Percentiles rank a stretch among this genome's conserved stretches.
Conservation (phyloP, 1,140 invertebrate species). For the Frieseomelitta varia region DNA sequence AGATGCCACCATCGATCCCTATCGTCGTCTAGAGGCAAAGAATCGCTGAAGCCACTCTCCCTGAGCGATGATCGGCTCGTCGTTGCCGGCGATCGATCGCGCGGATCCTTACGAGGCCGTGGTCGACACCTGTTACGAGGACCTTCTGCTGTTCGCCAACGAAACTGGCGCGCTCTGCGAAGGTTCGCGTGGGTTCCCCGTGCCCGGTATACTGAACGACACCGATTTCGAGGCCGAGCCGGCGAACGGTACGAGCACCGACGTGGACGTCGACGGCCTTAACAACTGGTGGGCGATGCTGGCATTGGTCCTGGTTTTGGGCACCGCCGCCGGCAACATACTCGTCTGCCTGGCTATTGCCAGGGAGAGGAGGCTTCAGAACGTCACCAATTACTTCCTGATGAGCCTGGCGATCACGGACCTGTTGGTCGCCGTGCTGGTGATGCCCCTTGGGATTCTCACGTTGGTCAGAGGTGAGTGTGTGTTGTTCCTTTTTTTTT, state of each 20-base stretch:
- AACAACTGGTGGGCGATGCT: slow-evolving; percentile 90
- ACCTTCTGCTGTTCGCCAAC: slow-evolving; percentile 23
- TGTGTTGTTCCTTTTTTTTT: no score
- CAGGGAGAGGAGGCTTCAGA: slow-evolving; percentile 93
- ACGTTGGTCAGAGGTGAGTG: slow-evolving; percentile 89
- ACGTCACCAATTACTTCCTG: slow-evolving; percentile 98
- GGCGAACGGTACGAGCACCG: slow-evolving; percentile 36
- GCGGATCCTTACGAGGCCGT: slow-evolving; percentile 49
- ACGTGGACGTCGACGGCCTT: slow-evolving; percentile 70
- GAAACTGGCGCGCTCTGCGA: background rate
- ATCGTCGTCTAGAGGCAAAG: background rate
- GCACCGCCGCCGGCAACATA: slow-evolving; percentile 95
- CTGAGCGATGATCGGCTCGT: slow-evolving; percentile 56
- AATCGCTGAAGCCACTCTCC: background rate
- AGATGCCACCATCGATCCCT: background rate
- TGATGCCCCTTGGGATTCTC: slow-evolving; percentile 94
- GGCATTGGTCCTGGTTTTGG: slow-evolving; percentile 90
- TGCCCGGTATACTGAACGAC: slow-evolving; percentile 70
- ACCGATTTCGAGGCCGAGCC: slow-evolving; percentile 60
- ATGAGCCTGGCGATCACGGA: slow-evolving; percentile 98
- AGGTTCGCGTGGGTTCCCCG: slow-evolving; percentile 38
- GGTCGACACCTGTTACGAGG: slow-evolving; percentile 25
- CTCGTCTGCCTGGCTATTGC: slow-evolving; percentile 96
- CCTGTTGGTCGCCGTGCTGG: slow-evolving; percentile 94
- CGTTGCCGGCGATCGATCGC: slow-evolving; percentile 43